Conservation (phyloP, 2,113 vertebrate species). For the Eretmochelys imbricata region DNA sequence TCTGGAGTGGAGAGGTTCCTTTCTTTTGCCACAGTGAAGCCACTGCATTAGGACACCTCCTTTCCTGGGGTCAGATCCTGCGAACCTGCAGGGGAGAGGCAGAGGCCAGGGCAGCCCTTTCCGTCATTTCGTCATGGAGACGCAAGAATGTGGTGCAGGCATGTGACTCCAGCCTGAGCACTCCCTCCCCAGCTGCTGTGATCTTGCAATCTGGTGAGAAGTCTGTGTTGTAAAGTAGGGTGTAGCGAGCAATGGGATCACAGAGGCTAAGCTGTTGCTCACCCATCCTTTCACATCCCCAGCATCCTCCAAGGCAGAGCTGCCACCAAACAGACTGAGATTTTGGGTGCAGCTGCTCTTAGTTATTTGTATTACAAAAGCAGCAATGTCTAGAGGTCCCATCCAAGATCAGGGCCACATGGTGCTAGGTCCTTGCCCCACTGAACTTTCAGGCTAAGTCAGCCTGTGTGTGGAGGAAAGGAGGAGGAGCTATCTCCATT, state of each 20-base stretch:
- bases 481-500: background rate
- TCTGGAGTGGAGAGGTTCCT: rapidly evolving
- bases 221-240: background rate
- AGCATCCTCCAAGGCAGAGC: rapidly evolving
- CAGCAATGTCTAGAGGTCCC: background rate
- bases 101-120: background rate
- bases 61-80: background rate
- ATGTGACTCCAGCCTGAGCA: background rate
- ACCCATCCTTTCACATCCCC: rapidly evolving
- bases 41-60: background rate
- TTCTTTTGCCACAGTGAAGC: background rate
- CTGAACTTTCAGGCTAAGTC: background rate
- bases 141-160: background rate
- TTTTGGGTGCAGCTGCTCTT: rapidly evolving
- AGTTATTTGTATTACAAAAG: background rate
- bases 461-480: background rate
- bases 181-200: rapidly evolving
- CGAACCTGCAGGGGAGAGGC: rapidly evolving
- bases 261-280: background rate
- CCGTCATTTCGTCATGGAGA: background rate
- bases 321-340: rapidly evolving
- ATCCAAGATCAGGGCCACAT: no score
- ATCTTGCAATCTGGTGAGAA: rapidly evolving
- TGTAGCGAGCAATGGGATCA: rapidly evolving
- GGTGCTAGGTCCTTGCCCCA: background rate